A percentile compares a stretch with the other conserved stretches of the same genome.
phyloP scores from a whole-genome alignment of 2,113 vertebrate species.

The Tupaia chinensis region DNA sequence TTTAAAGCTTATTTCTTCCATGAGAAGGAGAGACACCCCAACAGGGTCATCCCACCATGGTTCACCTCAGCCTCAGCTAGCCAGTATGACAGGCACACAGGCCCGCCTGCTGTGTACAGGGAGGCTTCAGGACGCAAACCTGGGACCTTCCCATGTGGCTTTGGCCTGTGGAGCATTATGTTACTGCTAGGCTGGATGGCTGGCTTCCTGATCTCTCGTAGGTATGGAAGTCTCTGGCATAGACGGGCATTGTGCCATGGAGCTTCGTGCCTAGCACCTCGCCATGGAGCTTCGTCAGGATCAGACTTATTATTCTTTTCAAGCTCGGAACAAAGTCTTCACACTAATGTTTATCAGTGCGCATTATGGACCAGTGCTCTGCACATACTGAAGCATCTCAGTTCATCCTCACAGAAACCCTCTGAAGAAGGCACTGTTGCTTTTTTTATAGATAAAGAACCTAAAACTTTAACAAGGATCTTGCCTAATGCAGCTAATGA shows the following conservation, averaged over 20 bases:
- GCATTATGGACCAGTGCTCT: neutral
- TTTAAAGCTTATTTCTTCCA: no score
- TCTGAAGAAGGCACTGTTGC: neutral
- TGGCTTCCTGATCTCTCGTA: neutral
- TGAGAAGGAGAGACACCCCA: no score
- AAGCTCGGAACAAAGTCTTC: constrained; percentile 34
- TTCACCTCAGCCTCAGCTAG: no score
- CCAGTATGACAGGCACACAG: no score
- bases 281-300: neutral
- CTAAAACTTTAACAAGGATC: no score
- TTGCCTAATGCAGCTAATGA: neutral
- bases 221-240: neutral
- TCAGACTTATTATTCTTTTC: neutral
- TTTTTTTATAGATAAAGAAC: constrained; percentile 28
- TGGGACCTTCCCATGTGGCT: no score
- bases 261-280: neutral
- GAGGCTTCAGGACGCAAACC: no score
- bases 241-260: neutral
- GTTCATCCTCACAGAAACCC: neutral
- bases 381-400: neutral
- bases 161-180: no score
- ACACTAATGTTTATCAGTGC: neutral
- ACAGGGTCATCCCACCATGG: no score
- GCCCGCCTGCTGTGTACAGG: no score
- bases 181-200: no score